Evolutionary conservation across 2,113 vertebrate species (phyloP), one percentile per base, ranked within the genome.

Genomic region (Menidia beryllina): DNA sequence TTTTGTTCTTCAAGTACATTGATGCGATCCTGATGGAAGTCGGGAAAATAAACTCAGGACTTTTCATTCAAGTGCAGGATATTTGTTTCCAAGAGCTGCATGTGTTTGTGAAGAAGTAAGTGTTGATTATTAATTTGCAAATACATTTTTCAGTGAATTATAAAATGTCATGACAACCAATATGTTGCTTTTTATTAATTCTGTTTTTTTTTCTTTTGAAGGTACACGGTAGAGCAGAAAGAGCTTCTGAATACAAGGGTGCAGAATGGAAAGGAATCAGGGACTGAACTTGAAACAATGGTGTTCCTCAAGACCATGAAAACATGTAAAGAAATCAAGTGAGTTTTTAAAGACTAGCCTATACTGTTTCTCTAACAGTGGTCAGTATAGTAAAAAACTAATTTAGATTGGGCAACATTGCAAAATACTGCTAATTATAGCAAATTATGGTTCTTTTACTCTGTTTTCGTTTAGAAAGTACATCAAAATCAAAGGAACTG

Each of bases 81-180:
- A 23, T 90, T 43, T 92, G 91, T 60, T 81, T 75, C 36, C 15
- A 64, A 19, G 86, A 88, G 81, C 86, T 92, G 68, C 72, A 50
- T 45, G 1, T 0, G 0, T 91, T 92, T 55, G 56, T 89, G 27
- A 0, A 34, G 11, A 86, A 41, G 92, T 92, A 36, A 68, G 75
- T 27, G 67, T 58, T 26, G 3, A 1, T 36, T 27, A 11, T 1
- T 13, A 2, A 19, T 45, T 5, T 8, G 39, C 1, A 45, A n/a
- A 19, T 26, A 17, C 23, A 52, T n/a, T n/a, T n/a, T n/a, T n/a
- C n/a, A 54, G 38, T 21, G 9, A 21, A 48, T 49, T 19, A 34
- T 61, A 3, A 1, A 48, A 43, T 17, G 39, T 17, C 39, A 43
- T 3, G 5, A 14, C 2, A 17, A 49, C 23, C 49, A 51, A 25